These are phyloP conservation scores for Trochalopteron elliotii DNA, from an alignment of 2,113 vertebrate species.

Conservation along the genomic window DNA sequence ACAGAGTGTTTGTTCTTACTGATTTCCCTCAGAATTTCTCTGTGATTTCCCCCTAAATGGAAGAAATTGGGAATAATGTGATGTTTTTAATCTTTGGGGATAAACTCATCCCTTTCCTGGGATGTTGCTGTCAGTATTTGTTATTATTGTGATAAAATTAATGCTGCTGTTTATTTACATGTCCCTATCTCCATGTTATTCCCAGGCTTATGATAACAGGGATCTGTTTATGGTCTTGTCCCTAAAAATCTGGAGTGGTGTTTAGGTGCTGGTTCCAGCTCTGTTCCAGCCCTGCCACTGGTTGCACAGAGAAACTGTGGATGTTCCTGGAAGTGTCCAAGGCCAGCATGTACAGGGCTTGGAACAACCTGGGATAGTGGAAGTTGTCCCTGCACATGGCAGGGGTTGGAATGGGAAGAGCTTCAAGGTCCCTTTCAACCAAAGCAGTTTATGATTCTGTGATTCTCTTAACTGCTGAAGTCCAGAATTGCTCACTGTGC, in stretches of 20 bases:
- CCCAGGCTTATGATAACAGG: too few relatives aligned
- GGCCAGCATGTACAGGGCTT: background rate
- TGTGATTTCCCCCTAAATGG: background rate
- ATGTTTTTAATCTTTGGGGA: background rate
- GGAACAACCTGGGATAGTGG: background rate
- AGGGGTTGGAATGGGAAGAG: background rate
- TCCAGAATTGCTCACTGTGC: background rate
- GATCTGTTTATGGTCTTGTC: background rate
- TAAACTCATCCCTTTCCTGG: background rate
- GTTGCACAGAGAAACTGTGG: background rate
- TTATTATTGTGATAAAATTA: background rate
- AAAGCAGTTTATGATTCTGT: background rate
- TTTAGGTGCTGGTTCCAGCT: background rate
- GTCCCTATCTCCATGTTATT: fast-evolving
- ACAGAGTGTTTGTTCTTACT: background rate
- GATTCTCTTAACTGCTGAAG: background rate
- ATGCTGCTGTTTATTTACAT: background rate
- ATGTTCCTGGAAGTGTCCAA: background rate
- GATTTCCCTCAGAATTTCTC: background rate
- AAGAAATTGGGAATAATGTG: background rate
- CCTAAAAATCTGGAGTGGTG: background rate
- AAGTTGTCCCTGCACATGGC: background rate
- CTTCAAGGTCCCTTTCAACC: background rate
- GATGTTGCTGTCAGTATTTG: background rate
- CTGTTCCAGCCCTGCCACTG: background rate